Evolutionary conservation across 2,797 vertebrate genomes (phyloP), one percentile per base, ranked within the genome.

Genomic region (Trachops cirrhosus): DNA sequence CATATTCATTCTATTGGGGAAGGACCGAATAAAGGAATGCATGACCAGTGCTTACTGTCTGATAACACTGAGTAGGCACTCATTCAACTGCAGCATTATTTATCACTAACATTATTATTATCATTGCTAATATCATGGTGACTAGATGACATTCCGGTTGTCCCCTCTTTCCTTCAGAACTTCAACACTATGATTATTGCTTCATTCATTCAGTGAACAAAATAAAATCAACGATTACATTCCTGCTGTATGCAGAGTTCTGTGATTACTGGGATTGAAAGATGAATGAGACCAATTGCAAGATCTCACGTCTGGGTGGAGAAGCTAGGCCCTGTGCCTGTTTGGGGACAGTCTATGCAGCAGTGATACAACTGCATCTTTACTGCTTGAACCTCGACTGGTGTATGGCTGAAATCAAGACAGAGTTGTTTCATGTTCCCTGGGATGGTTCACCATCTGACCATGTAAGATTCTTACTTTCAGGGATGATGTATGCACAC

Each of bases 341-440:
- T 94, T 80, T 54, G 22, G 68, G 46, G 57, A 71, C 3, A 46
- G 39, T 68, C 32, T 44, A 9, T 39, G 22, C 9, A 18, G 41
- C n/a, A 46, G 21, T 71, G 71, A 93, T 24, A 37, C 22, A 73
- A 39, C 2, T 9, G 37, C 44, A 26, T 68, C 21, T 90, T 6
- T n/a, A 0, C 44, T 0, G 2, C 12, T 1, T 9, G 16, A n/a
- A 44, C 0, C n/a, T 52, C 2, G 18, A 11, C 15, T 75, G 34
- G 21, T 41, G 16, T 2, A 22, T 64, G 37, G 70, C 22, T 78
- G n/a, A 52, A 91, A 34, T 75, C n/a, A 62, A 54, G 32, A 44
- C 50, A 64, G 41, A 19, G 1, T 41, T 15, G 5, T 88, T 52
- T 37, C 3, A 6, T 52, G 22, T 74, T 21, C 80, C 46, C 50